A percentile compares a stretch with the other conserved stretches of the same genome.
Evolutionary conservation across 2,888 invertebrate species (phyloP).

Genomic region (Isotomurus palustris): DNA sequence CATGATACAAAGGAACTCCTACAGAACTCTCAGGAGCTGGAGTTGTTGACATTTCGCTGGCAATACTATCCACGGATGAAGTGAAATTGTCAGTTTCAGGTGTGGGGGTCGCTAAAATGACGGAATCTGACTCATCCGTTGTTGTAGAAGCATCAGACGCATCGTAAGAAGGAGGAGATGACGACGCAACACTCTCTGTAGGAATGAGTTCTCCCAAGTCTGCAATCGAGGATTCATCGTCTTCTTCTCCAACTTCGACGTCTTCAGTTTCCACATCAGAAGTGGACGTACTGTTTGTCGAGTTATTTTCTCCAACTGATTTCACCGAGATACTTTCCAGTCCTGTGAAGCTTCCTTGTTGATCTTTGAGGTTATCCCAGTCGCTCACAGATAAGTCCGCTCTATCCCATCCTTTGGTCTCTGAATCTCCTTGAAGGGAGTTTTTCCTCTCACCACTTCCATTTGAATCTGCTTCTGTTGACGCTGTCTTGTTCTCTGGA

Average conservation of each 20-base stretch:
- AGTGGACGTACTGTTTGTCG: background rate
- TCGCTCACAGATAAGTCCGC: background rate
- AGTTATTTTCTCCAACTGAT: background rate
- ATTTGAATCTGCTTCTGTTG: background rate
- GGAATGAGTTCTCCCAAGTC: constrained; percentile 17
- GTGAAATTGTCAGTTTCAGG: constrained; percentile 22
- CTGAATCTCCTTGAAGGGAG: no score
- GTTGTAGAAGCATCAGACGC: no score
- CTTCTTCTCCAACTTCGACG: constrained; percentile 42
- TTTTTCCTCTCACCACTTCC: background rate
- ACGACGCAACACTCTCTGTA: constrained; percentile 8
- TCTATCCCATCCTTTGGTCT: background rate
- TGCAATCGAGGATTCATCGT: constrained; percentile 28
- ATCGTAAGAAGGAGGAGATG: no score
- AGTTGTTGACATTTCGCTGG: constrained; percentile 2
- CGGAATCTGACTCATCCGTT: constrained; percentile 24
- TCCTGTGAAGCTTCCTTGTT: background rate
- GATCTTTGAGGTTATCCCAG: background rate
- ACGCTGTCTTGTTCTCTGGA: background rate
- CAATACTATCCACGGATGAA: background rate
- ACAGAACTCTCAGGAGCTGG: constrained; percentile 34
- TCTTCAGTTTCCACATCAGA: constrained; percentile 27
- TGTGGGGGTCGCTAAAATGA: constrained; percentile 32
- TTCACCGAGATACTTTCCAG: background rate
- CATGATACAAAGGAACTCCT: constrained; percentile 44